phyloP scores from a whole-genome alignment of 2,797 vertebrate species.

The Enteromius treurensis region DNA sequence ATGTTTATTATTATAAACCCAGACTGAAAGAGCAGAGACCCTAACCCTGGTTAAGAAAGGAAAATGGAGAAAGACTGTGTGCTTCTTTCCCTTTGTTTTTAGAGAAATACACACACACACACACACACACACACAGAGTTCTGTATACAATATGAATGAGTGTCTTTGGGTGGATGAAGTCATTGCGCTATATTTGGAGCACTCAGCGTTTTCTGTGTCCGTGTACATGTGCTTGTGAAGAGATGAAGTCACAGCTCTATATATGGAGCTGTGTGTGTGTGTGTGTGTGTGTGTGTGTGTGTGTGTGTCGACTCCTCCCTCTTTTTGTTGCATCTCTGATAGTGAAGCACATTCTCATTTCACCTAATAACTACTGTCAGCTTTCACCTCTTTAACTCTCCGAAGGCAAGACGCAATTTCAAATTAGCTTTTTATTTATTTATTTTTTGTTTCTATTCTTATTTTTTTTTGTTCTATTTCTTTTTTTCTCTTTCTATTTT shows the following conservation, averaged over 20 bases:
- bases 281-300: neutral
- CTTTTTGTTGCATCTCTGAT: neutral
- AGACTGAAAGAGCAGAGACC: neutral
- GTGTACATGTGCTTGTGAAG: conserved; percentile 13
- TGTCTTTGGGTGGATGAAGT: conserved; percentile 37
- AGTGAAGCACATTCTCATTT: neutral
- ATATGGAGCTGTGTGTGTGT: conserved; percentile 38
- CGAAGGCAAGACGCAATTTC: neutral
- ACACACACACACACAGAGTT: neutral
- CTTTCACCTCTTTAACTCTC: neutral
- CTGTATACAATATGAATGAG: conserved; percentile 54
- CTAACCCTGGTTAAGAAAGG: too few species aligned
- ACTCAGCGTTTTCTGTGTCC: conserved; percentile 39
- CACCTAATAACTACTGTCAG: neutral
- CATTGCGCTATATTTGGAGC: conserved; percentile 51
- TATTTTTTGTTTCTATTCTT: neutral
- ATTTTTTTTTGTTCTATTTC: neutral
- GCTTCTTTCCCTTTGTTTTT: neutral
- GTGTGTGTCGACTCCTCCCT: conserved; percentile 21
- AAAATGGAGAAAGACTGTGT: neutral
- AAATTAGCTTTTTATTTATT: neutral
- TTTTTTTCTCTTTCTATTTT: neutral
- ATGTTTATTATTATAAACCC: neutral
- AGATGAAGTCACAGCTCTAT: conserved; percentile 46
- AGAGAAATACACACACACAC: neutral